phyloP scores from a whole-genome alignment of 2,888 invertebrate species.

The Mimas tiliae region DNA sequence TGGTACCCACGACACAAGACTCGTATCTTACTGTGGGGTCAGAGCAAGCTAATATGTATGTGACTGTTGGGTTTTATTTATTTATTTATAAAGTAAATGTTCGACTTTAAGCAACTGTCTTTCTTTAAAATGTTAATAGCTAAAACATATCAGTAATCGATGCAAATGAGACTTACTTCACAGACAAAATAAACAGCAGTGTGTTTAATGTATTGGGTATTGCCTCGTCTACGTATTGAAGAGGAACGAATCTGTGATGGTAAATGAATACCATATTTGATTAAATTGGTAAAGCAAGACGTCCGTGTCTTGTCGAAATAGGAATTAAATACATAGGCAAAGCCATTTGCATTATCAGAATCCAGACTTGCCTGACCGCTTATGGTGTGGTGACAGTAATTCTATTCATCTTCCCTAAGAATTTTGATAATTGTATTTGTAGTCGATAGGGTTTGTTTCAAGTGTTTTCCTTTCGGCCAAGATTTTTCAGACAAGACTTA shows the following conservation, averaged over 20 bases:
- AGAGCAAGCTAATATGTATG: too few species aligned
- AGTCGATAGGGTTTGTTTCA: too few species aligned
- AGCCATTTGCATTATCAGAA: not conserved
- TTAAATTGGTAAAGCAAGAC: constrained; percentile 3
- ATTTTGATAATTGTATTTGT: too few species aligned
- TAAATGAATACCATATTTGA: constrained; percentile 5
- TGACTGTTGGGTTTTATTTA: too few species aligned
- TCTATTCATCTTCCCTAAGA: too few species aligned
- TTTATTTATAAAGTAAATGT: too few species aligned
- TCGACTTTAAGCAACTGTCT: not conserved
- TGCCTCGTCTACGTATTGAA: not conserved
- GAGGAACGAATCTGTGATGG: not conserved
- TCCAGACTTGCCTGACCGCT: too few species aligned
- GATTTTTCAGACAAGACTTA: too few species aligned
- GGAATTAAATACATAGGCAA: not conserved
- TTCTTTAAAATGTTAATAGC: not conserved
- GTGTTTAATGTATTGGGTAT: not conserved
- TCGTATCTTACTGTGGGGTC: too few species aligned
- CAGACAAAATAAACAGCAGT: not conserved
- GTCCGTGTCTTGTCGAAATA: constrained; percentile 10
- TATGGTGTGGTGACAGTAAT: too few species aligned
- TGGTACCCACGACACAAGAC: too few species aligned
- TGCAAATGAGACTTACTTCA: not conserved
- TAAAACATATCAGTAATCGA: not conserved
- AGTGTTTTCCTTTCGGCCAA: too few species aligned